phyloP scores from a whole-genome alignment of 2,797 vertebrate genomes.

The Distichodus sexfasciatus region DNA sequence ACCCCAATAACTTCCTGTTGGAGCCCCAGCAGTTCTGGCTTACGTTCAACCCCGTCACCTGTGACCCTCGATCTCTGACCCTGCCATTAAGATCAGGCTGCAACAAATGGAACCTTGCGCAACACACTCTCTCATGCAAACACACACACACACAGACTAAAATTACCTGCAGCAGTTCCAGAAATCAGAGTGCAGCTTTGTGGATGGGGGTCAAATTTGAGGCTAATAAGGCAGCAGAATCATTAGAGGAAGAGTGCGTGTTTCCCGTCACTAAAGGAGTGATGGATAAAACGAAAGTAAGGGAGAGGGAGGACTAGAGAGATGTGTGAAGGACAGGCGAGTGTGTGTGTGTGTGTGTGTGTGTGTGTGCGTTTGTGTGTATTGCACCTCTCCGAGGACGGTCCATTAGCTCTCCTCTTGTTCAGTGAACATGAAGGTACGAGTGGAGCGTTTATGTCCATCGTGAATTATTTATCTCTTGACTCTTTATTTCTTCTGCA shows the following conservation, averaged over 20 bases:
- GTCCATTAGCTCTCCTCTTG: constrained; percentile 25
- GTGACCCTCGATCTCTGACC: too few relatives aligned
- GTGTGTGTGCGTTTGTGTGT: neutral
- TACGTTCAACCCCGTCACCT: too few relatives aligned
- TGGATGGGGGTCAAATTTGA: constrained; percentile 5
- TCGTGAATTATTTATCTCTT: constrained; percentile 42
- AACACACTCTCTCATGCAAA: neutral
- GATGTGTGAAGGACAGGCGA: neutral
- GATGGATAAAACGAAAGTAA: neutral
- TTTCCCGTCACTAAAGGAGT: constrained; percentile 12
- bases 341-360: neutral
- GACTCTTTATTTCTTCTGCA: constrained; percentile 36
- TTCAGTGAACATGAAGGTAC: constrained; percentile 38
- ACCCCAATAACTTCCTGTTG: too few relatives aligned
- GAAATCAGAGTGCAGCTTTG: neutral
- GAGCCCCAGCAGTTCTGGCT: too few relatives aligned
- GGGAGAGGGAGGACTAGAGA: neutral
- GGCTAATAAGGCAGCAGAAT: constrained; percentile 37
- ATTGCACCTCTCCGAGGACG: neutral
- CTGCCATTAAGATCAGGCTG: neutral
- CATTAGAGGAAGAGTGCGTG: constrained; percentile 18
- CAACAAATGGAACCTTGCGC: too few relatives aligned
- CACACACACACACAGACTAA: constrained; percentile 9
- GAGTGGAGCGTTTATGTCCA: constrained; percentile 32
- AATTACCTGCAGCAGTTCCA: neutral